Evolutionary conservation across 2,888 invertebrate species (phyloP).

Genomic region (Melikaiella ostensackeni): DNA sequence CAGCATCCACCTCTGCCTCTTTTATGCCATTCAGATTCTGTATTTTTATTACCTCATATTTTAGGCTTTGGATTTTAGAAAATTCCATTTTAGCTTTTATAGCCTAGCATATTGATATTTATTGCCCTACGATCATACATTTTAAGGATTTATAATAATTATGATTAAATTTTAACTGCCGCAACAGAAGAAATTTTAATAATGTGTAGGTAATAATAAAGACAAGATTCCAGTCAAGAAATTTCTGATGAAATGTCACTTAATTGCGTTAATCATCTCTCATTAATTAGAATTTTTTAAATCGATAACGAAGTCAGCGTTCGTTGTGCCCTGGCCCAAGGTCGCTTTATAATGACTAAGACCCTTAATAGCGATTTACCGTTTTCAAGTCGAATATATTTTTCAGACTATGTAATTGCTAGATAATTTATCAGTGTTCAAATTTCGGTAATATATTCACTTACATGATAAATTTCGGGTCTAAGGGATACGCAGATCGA

Average conservation of each 20-base stretch:
- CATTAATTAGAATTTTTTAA: neutral
- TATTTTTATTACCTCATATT: neutral
- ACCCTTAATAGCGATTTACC: neutral
- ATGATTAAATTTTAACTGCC: neutral
- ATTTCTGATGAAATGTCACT: slow-evolving; percentile 10
- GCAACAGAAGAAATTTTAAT: too few species aligned
- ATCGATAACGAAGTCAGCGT: neutral
- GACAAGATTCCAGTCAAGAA: neutral
- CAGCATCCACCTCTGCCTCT: slow-evolving; percentile 11
- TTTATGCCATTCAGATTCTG: slow-evolving; percentile 7
- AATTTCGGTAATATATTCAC: too few species aligned
- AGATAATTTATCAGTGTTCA: too few species aligned
- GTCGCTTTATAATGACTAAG: neutral
- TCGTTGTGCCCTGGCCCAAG: neutral
- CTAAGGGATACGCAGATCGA: neutral
- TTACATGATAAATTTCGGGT: neutral
- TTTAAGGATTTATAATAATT: neutral
- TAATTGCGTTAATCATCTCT: neutral
- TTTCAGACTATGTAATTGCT: neutral
- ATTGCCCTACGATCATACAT: neutral
- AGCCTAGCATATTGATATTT: neutral
- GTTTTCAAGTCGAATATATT: neutral
- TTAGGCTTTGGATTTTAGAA: neutral
- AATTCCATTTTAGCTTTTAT: neutral
- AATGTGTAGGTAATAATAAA: too few species aligned